Base-by-base conservation (phyloP, 2,888 invertebrate genomes). In the Aphrophora alni region DNA sequence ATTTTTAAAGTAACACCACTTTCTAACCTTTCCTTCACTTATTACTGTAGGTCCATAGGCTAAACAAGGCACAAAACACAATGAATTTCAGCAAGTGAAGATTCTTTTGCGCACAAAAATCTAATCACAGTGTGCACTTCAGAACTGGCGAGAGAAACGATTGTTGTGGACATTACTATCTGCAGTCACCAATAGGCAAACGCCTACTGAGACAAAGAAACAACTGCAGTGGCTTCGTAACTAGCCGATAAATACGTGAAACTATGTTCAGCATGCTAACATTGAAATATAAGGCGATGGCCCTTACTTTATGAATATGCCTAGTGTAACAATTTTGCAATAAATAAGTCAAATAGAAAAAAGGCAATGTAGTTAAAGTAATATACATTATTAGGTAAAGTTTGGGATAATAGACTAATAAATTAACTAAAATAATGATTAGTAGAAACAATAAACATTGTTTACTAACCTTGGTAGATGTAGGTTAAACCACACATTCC, bases 291-390 rank as follows among this genome's bases (percentile, higher is more conserved):
- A 70, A 70, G 8, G 70, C n/a, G 25, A 24, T 2, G 70, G 25
- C 70, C 24, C 3, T 1, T 70, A 70, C 70, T 70, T 70, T 70
- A 70, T n/a, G 70, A 70, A 70, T 70, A 70, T 70, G 70, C 21
- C 25, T 21, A 3, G n/a, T 68, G 10, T 21, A 68, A n/a, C n/a
- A n/a, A n/a, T n/a, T n/a, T n/a, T n/a, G n/a, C n/a, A n/a, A n/a
- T n/a, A n/a, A n/a, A n/a, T n/a, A n/a, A n/a, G n/a, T n/a, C n/a
- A n/a, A n/a, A n/a, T n/a, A n/a, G n/a, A n/a, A n/a, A n/a, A n/a
- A n/a, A n/a, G n/a, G n/a, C n/a, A n/a, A n/a, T n/a, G n/a, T n/a
- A n/a, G n/a, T n/a, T n/a, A n/a, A n/a, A n/a, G n/a, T n/a, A n/a
- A n/a, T n/a, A n/a, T n/a, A n/a, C n/a, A n/a, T n/a, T n/a, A n/a